Evolutionary conservation across 2,797 vertebrate genomes (phyloP), one percentile per base, ranked within the genome.

Genomic region (Florisuga fusca): DNA sequence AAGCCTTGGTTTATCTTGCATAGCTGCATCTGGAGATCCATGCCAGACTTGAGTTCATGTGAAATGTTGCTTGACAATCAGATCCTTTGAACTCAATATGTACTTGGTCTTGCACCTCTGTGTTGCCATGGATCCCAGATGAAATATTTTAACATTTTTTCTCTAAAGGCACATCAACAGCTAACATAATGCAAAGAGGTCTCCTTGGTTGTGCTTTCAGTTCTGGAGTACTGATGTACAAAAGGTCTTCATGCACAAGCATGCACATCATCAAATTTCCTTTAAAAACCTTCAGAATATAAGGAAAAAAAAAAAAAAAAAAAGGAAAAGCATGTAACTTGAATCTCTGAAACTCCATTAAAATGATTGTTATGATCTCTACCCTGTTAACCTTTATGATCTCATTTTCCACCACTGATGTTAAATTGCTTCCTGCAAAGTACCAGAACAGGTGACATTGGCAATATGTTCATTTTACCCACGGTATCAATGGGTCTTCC

Each of bases 121-220:
- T 0, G 80, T 96, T 97, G 90, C 90, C 83, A 94, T 95, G 91
- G 82, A 17, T 54, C 64, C 88, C 57, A 68, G 59, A 95, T 72
- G 82, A 91, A 91, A 90, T 63, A 79, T 63, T 76, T n/a, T 51
- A 69, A 55, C 34, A 78, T 25, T 84, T 94, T 84, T 76, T 62
- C 27, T 48, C 64, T 43, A 22, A 76, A 80, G 91, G 53, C 80
- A 64, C 83, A 79, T 66, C 58, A 88, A 78, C 64, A 94, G 31
- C 73, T 86, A 72, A 31, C 41, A 14, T 71, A 76, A 51, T 91
- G 62, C 72, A 83, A 94, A 93, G 83, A 93, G 55, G 36, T 95
- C 33, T 36, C 50, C 59, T 26, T 41, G 15, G 19, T 64, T 95
- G 43, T 79, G 48, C n/a, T 72, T 89, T 91, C 43, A 58, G 76